These are phyloP conservation scores for Pseudomyrmex flavicornis DNA, from an alignment of 1,140 invertebrate genomes.

Conservation along the genomic window DNA sequence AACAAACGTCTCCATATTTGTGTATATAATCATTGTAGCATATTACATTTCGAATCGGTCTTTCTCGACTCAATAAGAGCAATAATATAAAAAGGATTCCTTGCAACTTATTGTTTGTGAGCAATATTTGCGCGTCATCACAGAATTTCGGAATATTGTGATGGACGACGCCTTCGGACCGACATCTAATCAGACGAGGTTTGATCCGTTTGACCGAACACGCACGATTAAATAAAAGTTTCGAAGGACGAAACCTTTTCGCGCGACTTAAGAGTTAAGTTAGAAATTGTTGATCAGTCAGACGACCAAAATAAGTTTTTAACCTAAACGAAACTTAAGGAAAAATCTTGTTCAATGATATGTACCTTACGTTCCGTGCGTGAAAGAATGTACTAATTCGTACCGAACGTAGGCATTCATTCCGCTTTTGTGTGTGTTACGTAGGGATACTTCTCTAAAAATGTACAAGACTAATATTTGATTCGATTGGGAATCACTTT, in stretches of 20 bases:
- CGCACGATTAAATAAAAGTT: not conserved
- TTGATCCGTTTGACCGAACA: not conserved
- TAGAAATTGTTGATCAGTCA: not conserved
- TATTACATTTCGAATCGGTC: not conserved
- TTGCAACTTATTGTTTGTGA: no score
- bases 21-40: not conserved
- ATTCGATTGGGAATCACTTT: conserved; percentile 9
- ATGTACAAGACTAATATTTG: conserved; percentile 30
- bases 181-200: not conserved
- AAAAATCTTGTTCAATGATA: conserved; percentile 65
- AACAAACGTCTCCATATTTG: not conserved
- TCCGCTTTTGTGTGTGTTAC: conserved; percentile 4
- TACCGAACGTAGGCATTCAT: conserved; percentile 39
- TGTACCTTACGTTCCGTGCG: conserved; percentile 63
- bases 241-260: not conserved
- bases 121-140: no score
- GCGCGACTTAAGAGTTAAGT: conserved; percentile 2
- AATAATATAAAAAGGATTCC: no score
- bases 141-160: no score
- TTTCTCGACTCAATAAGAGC: not conserved
- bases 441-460: conserved; percentile 8
- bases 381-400: conserved; percentile 17
- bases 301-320: not conserved
- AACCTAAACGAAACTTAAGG: not conserved
- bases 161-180: conserved; percentile 1